Evolutionary conservation across 1,140 invertebrate species (phyloP).

Genomic region (Drosophila saltans): DNA sequence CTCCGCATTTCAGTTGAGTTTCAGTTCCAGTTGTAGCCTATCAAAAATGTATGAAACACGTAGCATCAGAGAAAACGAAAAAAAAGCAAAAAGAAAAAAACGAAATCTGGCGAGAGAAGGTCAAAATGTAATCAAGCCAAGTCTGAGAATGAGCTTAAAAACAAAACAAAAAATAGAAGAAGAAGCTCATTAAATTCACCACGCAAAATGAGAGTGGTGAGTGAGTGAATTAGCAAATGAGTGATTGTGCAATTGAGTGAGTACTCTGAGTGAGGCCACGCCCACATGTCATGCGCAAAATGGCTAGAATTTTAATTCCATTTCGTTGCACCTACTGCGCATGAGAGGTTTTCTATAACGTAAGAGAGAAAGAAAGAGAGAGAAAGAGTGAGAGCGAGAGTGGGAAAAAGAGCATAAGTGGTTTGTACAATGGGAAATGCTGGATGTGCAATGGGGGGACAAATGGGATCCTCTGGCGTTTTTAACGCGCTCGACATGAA

Average conservation of each 20-base stretch:
- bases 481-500: conserved; percentile 80
- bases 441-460: conserved; percentile 39
- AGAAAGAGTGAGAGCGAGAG: conserved; percentile 16
- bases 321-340: conserved; percentile 54
- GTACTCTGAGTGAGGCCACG: conserved; percentile 40
- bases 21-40: conserved; percentile 53
- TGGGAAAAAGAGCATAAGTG: conserved; percentile 6
- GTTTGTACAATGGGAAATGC: conserved; percentile 4
- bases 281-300: conserved; percentile 69
- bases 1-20: conserved; percentile 46
- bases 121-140: conserved; percentile 72
- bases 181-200: conserved; percentile 55
- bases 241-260: conserved; percentile 13
- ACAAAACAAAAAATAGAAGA: not conserved
- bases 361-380: conserved; percentile 22
- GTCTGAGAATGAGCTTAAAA: conserved; percentile 37
- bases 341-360: conserved; percentile 20
- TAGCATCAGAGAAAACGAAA: conserved; percentile 31
- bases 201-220: conserved; percentile 42
- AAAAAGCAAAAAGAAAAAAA: conserved; percentile 26
- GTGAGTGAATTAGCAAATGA: conserved; percentile 29
- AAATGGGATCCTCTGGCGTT: conserved; percentile 45
- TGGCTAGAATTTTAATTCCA: conserved; percentile 64
- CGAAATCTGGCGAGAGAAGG: conserved; percentile 53
- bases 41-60: conserved; percentile 76